Evolutionary conservation across 2,888 invertebrate species (phyloP), one percentile per base, ranked within the genome.

Genomic region (Meteorus cinctellus): DNA sequence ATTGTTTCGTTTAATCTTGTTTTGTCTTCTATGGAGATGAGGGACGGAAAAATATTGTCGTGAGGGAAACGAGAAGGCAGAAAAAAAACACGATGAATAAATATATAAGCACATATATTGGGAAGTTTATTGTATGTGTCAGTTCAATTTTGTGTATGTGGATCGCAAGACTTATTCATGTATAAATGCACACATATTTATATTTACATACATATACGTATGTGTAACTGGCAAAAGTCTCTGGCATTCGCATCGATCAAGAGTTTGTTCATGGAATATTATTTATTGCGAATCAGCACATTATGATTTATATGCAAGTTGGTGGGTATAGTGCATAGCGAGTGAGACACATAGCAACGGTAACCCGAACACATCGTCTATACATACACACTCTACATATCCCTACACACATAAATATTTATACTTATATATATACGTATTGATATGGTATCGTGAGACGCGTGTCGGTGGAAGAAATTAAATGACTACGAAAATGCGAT

Each of bases 261-360:
- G 73, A 78, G 74, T 63, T 79, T 74, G 68, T 79, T 80, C 79
- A 79, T 76, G 77, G 31, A 41, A 76, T 80, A 80, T 84, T 82
- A 83, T 84, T 82, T 82, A 84, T 84, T 82, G 78, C 82, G 83
- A 81, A 84, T 84, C 83, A 82, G 83, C 82, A 72, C 81, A 69
- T 81, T 79, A 77, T 82, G 84, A 84, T 83, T 84, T 82, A 84
- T 82, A 80, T 72, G 72, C 75, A 78, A 69, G 76, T 78, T 78
- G 77, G 31, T 31, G 29, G 12, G 63, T 34, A 10, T 31, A 31
- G 16, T 31, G 31, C n/a, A 29, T 6, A 36, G 36, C 19, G 41
- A 65, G 36, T 24, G 36, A 41, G 41, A 65, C 34, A 24, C 16
- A 41, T 77, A 77, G 76, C 77, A 74, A 73, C 76, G 67, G 72